Conservation (phyloP, 2,888 invertebrate species). For the Drosophila infuscata region DNA sequence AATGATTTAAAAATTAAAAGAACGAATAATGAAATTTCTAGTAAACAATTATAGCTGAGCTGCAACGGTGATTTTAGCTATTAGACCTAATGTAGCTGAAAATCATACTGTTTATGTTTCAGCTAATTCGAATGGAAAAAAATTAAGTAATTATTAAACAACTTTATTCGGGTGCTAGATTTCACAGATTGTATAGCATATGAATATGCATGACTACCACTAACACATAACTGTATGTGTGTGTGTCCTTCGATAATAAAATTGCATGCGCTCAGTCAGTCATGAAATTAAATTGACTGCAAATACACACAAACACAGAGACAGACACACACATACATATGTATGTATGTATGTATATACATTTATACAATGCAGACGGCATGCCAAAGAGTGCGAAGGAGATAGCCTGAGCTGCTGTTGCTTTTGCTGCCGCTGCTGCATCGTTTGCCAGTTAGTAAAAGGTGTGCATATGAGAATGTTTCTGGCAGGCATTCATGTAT, state of each 20-base stretch:
- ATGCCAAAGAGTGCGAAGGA: slow-evolving; percentile 35
- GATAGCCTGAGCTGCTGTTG: slow-evolving; percentile 20
- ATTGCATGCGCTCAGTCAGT: slow-evolving; percentile 82
- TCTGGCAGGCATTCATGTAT: slow-evolving; percentile 33
- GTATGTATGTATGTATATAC: neutral
- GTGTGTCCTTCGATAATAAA: slow-evolving; percentile 72
- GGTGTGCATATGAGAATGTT: slow-evolving; percentile 58
- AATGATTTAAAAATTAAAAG: slow-evolving; percentile 16
- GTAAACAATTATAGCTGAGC: neutral
- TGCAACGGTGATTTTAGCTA: neutral
- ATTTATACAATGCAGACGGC: neutral
- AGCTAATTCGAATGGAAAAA: slow-evolving; percentile 2
- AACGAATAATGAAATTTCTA: neutral
- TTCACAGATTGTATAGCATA: slow-evolving; percentile 48
- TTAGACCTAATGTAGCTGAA: neutral
- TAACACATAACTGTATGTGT: slow-evolving; percentile 30
- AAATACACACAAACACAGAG: slow-evolving; percentile 61
- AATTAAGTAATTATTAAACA: slow-evolving; percentile 71
- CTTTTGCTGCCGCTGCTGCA: slow-evolving; percentile 18
- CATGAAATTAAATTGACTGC: slow-evolving; percentile 84
- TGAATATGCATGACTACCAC: slow-evolving; percentile 61
- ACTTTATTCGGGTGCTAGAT: slow-evolving; percentile 55
- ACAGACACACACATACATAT: neutral
- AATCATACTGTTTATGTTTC: neutral
- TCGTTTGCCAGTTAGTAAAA: slow-evolving; percentile 32